phyloP scores from a whole-genome alignment of 1,140 invertebrate species.

The Drosophila repletoides region DNA sequence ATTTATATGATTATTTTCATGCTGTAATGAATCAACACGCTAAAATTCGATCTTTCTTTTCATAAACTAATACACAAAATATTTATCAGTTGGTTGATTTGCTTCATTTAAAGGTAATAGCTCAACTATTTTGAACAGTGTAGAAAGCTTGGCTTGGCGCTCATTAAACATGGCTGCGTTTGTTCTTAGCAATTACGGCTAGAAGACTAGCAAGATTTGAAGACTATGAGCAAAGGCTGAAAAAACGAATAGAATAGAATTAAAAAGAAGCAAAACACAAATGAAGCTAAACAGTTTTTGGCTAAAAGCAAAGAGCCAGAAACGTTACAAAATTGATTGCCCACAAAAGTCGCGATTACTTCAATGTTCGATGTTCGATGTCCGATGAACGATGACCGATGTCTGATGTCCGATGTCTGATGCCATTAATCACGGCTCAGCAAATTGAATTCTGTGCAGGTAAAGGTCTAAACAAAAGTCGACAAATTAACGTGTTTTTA shows the following conservation, averaged over 20 bases:
- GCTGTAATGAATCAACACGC: too few species aligned
- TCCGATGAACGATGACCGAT: not conserved
- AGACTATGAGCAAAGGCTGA: constrained; percentile 23
- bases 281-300: constrained; percentile 2
- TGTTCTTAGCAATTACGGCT: constrained; percentile 44
- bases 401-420: not conserved
- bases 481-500: constrained; percentile 78
- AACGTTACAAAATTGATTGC: constrained; percentile 35
- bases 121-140: constrained; percentile 9
- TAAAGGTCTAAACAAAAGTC: constrained; percentile 54
- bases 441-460: constrained; percentile 67
- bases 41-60: too few species aligned
- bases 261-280: constrained; percentile 2
- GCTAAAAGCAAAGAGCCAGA: constrained; percentile 6
- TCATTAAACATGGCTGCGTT: constrained; percentile 54
- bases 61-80: too few species aligned
- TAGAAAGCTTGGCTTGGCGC: constrained; percentile 6
- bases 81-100: too few species aligned
- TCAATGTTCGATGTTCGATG: not conserved
- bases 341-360: constrained; percentile 19
- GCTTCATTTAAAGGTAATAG: too few species aligned
- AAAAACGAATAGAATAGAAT: constrained; percentile 13
- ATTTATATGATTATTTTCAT: too few species aligned
- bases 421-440: constrained; percentile 66
- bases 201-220: too few species aligned